A percentile compares a stretch with the other conserved stretches of the same genome.
Conservation (phyloP, 2,113 vertebrate species). For the Leptocoma aspasia region DNA sequence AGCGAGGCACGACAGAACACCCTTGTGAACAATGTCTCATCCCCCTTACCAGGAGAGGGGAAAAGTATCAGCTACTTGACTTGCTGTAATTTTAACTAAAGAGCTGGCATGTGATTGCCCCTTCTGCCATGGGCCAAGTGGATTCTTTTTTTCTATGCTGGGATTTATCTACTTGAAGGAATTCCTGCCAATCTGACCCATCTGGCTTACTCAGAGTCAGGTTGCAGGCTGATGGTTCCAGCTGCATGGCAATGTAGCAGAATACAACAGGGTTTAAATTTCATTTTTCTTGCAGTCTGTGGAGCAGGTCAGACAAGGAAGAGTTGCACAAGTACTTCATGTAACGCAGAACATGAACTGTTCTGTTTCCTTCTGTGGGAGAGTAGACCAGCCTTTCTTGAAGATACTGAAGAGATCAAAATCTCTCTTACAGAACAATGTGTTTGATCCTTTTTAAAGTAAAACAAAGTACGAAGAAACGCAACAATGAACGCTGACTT, state of each 20-base stretch:
- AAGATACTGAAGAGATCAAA: neutral
- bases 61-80: slow-evolving; percentile 97
- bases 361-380: slow-evolving; percentile 35
- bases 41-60: slow-evolving; percentile 92
- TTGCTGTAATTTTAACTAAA: slow-evolving; percentile 96
- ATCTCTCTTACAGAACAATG: neutral
- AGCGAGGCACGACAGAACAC: slow-evolving; percentile 95
- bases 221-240: slow-evolving; percentile 45
- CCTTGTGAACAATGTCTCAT: slow-evolving; percentile 93
- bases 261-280: slow-evolving; percentile 35
- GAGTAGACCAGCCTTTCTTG: neutral
- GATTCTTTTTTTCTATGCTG: neutral
- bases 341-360: slow-evolving; percentile 39
- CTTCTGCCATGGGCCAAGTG: slow-evolving; percentile 19
- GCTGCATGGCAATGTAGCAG: slow-evolving; percentile 53
- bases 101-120: neutral
- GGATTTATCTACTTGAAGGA: slow-evolving; percentile 44
- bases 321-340: slow-evolving; percentile 17
- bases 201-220: slow-evolving; percentile 39
- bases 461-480: neutral
- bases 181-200: slow-evolving; percentile 36
- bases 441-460: slow-evolving; percentile 13
- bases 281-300: neutral
- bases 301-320: slow-evolving; percentile 47
- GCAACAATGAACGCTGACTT: neutral